phyloP scores from a whole-genome alignment of 1,140 invertebrate species.

The Pseudomyrmex pallidus region DNA sequence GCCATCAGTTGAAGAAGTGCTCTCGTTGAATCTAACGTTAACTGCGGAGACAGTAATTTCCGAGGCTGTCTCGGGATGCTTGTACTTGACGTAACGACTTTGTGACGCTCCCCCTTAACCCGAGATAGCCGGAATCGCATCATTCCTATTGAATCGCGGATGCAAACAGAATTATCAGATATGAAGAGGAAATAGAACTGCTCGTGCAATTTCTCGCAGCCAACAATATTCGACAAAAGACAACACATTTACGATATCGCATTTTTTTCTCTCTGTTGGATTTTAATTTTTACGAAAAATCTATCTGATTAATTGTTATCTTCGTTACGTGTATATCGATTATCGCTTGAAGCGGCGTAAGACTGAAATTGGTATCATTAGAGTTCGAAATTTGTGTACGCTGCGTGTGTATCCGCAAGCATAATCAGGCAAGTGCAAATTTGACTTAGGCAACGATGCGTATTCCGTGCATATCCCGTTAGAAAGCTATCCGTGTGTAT shows the following conservation, averaged over 20 bases:
- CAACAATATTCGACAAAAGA: too few species aligned
- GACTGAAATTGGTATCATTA: constrained; percentile 40
- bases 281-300: not conserved
- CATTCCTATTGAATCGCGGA: constrained; percentile 10
- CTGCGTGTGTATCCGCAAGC: not conserved
- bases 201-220: not conserved
- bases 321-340: not conserved
- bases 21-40: not conserved
- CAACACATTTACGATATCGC: too few species aligned
- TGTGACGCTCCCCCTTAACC: constrained; percentile 9
- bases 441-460: constrained; percentile 30
- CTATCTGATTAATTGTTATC: not conserved
- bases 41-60: constrained; percentile 40
- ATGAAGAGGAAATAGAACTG: not conserved
- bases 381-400: not conserved
- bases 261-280: not conserved
- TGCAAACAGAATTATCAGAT: constrained; percentile 31
- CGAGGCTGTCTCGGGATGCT: constrained; percentile 10
- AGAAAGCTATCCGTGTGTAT: not conserved
- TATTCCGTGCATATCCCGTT: constrained; percentile 40
- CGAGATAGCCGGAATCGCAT: constrained; percentile 8
- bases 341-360: not conserved
- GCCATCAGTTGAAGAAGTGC: constrained; percentile 36
- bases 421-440: constrained; percentile 50
- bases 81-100: constrained; percentile 44